Percentiles rank a stretch among this genome's conserved stretches.
phyloP scores from a whole-genome alignment of 2,888 invertebrate species.

The Tupiocoris notatus region DNA sequence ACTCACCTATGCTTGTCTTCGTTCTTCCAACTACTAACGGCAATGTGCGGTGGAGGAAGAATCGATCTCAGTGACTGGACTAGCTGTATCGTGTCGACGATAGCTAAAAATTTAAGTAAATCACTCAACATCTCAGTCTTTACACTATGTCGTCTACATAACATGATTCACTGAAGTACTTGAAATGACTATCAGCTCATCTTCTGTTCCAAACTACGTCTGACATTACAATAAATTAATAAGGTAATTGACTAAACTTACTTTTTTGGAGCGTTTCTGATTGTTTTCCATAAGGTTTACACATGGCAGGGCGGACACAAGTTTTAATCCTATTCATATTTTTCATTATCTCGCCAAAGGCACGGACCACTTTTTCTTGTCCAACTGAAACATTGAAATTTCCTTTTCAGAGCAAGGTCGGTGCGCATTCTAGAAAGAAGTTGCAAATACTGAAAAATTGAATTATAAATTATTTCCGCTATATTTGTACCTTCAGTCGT shows the following conservation, averaged over 20 bases:
- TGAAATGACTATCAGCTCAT: no score
- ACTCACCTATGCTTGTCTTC: constrained; percentile 69
- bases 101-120: no score
- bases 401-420: no score
- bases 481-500: constrained; percentile 46
- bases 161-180: no score
- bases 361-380: constrained; percentile 81
- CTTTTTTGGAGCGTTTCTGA: constrained; percentile 86
- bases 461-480: no score
- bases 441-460: no score
- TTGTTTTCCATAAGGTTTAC: constrained; percentile 86
- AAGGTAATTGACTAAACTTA: constrained; percentile 56
- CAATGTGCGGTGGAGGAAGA: constrained; percentile 82
- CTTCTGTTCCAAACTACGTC: no score
- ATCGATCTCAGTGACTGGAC: constrained; percentile 82
- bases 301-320: constrained; percentile 84
- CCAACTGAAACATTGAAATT: no score
- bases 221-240: no score
- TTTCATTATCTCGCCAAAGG: constrained; percentile 82
- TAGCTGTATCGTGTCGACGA: constrained; percentile 82
- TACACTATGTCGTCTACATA: no score
- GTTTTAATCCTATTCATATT: constrained; percentile 87
- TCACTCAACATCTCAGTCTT: no score
- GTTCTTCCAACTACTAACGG: constrained; percentile 86
- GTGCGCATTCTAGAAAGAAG: no score